A percentile compares a stretch with the other conserved stretches of the same genome.
These are phyloP conservation scores for Actinia equina DNA, from an alignment of 64 coral and sea anemone species.

Conservation along the genomic window DNA sequence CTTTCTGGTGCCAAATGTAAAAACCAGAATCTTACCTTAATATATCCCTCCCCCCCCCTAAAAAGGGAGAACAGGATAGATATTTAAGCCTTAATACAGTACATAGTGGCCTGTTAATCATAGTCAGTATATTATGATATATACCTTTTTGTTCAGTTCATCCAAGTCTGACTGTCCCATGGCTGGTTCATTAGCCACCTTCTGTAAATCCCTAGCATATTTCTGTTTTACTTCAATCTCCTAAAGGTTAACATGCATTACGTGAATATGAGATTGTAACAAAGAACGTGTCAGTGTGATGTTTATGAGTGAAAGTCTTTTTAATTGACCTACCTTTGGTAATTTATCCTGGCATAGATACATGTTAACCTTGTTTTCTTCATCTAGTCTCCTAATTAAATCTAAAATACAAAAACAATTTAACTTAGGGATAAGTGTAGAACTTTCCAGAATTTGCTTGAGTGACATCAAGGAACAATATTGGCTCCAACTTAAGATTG, in stretches of 20 bases:
- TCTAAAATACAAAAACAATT: slow-evolving; percentile 38
- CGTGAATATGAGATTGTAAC: not conserved
- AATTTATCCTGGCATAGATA: slow-evolving; percentile 99
- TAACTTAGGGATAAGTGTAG: not conserved
- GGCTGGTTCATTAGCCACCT: slow-evolving; percentile 93
- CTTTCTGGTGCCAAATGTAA: too few relatives aligned
- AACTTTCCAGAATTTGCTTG: too few relatives aligned
- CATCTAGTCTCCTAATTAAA: slow-evolving; percentile 84
- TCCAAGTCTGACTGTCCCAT: slow-evolving; percentile 94
- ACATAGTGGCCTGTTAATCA: too few relatives aligned
- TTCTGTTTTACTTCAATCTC: slow-evolving; percentile 90
- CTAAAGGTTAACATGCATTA: slow-evolving; percentile 17
- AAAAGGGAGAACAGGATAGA: too few relatives aligned
- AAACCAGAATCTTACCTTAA: too few relatives aligned
- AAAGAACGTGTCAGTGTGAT: too few relatives aligned
- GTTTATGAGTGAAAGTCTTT: not conserved
- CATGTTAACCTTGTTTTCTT: slow-evolving; percentile 95
- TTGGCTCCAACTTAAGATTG: too few relatives aligned
- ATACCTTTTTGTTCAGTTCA: slow-evolving; percentile 84
- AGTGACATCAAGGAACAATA: too few relatives aligned
- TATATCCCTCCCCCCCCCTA: too few relatives aligned
- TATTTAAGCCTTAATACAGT: too few relatives aligned
- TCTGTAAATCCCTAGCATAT: slow-evolving; percentile 76
- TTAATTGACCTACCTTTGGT: slow-evolving; percentile 57
- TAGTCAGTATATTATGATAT: too few relatives aligned